A percentile compares a stretch with the other conserved stretches of the same genome.
These are phyloP conservation scores for Pygoscelis adeliae DNA, from an alignment of 2,113 vertebrate genomes.

Conservation along the genomic window DNA sequence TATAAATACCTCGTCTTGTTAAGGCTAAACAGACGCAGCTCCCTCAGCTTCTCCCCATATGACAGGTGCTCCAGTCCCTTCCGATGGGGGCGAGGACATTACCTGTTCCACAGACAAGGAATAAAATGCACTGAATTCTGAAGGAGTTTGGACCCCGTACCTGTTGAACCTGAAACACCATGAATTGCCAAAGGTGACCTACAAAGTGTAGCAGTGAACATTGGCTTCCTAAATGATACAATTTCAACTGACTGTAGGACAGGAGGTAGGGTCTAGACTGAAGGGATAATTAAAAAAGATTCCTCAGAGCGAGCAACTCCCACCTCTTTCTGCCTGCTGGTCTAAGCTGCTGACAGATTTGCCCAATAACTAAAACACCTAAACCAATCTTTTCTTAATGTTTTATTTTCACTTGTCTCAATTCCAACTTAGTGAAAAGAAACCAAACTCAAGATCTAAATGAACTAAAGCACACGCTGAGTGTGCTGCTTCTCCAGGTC, in stretches of 20 bases:
- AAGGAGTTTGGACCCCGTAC: neutral
- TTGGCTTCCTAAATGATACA: neutral
- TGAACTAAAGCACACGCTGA: neutral
- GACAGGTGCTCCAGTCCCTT: neutral
- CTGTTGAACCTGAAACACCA: neutral
- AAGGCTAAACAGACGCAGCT: neutral
- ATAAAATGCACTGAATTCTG: neutral
- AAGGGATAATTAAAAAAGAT: neutral
- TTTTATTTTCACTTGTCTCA: neutral
- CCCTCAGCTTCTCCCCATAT: neutral
- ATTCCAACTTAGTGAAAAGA: neutral
- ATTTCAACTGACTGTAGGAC: neutral
- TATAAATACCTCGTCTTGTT: neutral
- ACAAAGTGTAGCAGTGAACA: neutral
- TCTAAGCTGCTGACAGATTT: neutral
- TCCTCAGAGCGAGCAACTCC: neutral
- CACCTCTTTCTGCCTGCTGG: neutral
- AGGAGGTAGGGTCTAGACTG: neutral
- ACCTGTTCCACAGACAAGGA: neutral
- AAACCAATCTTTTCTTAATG: neutral
- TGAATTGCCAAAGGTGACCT: neutral
- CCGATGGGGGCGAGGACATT: rapidly evolving
- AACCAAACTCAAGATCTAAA: neutral
- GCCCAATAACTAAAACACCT: neutral
- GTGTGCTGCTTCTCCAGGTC: neutral